A percentile compares a stretch with the other conserved stretches of the same genome.
These are phyloP conservation scores for Pao palembangensis DNA, from an alignment of 2,113 vertebrate genomes.

Conservation along the genomic window DNA sequence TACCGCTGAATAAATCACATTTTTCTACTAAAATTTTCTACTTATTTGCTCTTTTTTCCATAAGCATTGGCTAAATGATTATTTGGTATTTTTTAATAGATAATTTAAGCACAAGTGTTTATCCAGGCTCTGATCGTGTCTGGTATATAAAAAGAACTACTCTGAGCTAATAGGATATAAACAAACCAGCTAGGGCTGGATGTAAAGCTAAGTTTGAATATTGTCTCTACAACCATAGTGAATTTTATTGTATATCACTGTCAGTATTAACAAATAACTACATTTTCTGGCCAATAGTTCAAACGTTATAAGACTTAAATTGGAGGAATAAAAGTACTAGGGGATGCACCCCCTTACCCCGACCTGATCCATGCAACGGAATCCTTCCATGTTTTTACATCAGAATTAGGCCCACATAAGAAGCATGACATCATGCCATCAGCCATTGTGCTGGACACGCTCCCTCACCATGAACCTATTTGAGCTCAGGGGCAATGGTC, in stretches of 20 bases:
- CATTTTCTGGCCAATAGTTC: neutral
- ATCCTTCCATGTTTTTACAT: slow-evolving; percentile 50
- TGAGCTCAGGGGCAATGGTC: slow-evolving; percentile 33
- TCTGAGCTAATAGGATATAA: too few species aligned
- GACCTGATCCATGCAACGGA: slow-evolving; percentile 55
- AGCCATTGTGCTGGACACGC: slow-evolving; percentile 58
- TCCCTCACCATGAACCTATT: slow-evolving; percentile 55
- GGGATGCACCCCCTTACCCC: neutral
- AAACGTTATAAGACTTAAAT: neutral
- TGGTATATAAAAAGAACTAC: too few species aligned
- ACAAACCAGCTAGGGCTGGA: neutral
- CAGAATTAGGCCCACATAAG: slow-evolving; percentile 35
- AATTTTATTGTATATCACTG: too few species aligned
- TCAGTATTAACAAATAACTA: too few species aligned
- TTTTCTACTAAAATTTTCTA: slow-evolving; percentile 52
- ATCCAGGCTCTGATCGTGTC: too few species aligned
- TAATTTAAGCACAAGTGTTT: too few species aligned
- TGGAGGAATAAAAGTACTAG: neutral
- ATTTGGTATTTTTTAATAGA: neutral
- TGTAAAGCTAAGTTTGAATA: neutral
- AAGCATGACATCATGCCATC: slow-evolving; percentile 60
- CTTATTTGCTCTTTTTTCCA: slow-evolving; percentile 3
- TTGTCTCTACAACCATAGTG: neutral
- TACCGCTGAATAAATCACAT: slow-evolving; percentile 73
- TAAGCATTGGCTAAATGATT: neutral